Evolutionary conservation across 1,140 invertebrate genomes (phyloP).

Genomic region (Zophobas atratus): DNA sequence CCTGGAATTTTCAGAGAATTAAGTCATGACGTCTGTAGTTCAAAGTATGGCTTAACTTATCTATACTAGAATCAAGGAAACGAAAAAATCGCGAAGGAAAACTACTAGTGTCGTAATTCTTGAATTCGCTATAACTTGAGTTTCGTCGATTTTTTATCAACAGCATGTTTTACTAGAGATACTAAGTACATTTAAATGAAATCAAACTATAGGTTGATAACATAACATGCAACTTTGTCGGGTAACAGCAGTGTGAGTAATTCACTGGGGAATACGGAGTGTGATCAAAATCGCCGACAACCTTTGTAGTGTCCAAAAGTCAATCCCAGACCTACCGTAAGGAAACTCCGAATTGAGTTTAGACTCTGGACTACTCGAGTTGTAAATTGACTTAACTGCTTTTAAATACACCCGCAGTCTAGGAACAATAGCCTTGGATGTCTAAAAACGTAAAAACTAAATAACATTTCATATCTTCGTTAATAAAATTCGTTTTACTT

Average conservation of each 20-base stretch:
- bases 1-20: constrained; percentile 25
- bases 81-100: too few relatives aligned
- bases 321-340: constrained; percentile 29
- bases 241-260: neutral
- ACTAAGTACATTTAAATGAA: too few relatives aligned
- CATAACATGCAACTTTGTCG: neutral
- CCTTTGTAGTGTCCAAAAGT: constrained; percentile 40
- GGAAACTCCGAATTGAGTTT: constrained; percentile 33
- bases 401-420: constrained; percentile 40
- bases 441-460: constrained; percentile 19
- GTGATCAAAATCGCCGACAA: constrained; percentile 26
- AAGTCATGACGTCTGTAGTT: constrained; percentile 16
- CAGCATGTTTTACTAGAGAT: too few relatives aligned
- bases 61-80: neutral
- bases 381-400: constrained; percentile 16
- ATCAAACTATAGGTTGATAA: neutral
- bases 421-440: constrained; percentile 22
- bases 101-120: too few relatives aligned
- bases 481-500: neutral
- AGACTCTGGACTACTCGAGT: constrained; percentile 15
- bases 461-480: neutral
- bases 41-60: constrained; percentile 30
- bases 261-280: neutral
- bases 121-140: too few relatives aligned
- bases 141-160: too few relatives aligned